These are phyloP conservation scores for Notiomystis cincta DNA, from an alignment of 2,113 vertebrate genomes.

Conservation along the genomic window DNA sequence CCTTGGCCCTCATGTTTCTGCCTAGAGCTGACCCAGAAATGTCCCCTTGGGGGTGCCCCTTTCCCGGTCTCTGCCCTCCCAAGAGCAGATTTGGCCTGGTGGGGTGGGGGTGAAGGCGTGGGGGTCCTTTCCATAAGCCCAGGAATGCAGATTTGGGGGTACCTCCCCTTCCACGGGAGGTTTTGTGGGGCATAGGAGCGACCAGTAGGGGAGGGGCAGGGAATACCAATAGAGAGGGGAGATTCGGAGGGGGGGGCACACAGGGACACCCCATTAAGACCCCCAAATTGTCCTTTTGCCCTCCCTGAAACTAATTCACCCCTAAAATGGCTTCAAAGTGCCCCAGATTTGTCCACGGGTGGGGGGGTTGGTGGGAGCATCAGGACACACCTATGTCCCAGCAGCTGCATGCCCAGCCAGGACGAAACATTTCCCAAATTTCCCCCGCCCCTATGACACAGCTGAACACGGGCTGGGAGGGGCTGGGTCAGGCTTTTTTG, in stretches of 20 bases:
- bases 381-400: neutral
- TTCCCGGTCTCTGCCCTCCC: neutral
- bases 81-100: neutral
- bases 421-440: neutral
- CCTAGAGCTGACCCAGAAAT: neutral
- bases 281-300: neutral
- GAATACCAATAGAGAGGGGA: neutral
- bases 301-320: neutral
- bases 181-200: neutral
- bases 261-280: neutral
- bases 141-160: too few species aligned
- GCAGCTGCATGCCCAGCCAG: neutral
- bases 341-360: neutral
- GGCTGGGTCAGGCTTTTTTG: neutral
- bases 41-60: neutral
- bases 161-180: neutral
- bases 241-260: neutral
- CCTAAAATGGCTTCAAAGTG: neutral
- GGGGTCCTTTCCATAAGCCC: neutral
- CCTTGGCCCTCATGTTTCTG: neutral
- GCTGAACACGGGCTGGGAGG: rapidly evolving
- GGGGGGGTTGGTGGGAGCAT: too few species aligned
- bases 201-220: neutral
- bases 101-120: neutral
- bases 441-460: rapidly evolving